phyloP scores from a whole-genome alignment of 2,888 invertebrate genomes.

The Steinernema carpocapsae region DNA sequence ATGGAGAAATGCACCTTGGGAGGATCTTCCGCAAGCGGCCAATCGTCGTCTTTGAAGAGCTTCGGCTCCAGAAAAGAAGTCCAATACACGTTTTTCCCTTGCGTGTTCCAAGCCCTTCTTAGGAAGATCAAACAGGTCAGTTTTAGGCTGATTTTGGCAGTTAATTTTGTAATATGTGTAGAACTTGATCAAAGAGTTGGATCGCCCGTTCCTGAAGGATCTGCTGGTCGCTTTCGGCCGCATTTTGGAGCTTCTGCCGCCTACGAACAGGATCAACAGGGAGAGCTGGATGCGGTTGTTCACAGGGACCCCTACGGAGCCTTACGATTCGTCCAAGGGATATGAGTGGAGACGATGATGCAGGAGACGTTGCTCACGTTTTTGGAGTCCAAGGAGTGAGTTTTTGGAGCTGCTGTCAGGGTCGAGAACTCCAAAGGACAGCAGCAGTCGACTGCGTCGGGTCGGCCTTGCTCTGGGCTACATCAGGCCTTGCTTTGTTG shows the following conservation, averaged over 20 bases:
- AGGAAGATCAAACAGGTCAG: neutral
- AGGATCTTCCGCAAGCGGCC: neutral
- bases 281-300: constrained; percentile 14
- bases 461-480: too few species aligned
- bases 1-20: too few species aligned
- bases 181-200: neutral
- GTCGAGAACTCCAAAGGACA: neutral
- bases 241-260: neutral
- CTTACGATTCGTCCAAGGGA: neutral
- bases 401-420: neutral
- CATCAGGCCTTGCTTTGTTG: too few species aligned
- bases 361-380: neutral
- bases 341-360: neutral
- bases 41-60: neutral
- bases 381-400: neutral
- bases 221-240: neutral
- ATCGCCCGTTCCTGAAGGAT: neutral
- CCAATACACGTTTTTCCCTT: neutral
- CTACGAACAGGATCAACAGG: neutral
- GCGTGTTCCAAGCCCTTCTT: neutral
- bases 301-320: neutral
- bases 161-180: neutral
- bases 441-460: too few species aligned
- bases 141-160: neutral
- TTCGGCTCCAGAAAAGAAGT: neutral